Conservation (phyloP, 1,140 invertebrate genomes). For the Campoletis sonorensis region DNA sequence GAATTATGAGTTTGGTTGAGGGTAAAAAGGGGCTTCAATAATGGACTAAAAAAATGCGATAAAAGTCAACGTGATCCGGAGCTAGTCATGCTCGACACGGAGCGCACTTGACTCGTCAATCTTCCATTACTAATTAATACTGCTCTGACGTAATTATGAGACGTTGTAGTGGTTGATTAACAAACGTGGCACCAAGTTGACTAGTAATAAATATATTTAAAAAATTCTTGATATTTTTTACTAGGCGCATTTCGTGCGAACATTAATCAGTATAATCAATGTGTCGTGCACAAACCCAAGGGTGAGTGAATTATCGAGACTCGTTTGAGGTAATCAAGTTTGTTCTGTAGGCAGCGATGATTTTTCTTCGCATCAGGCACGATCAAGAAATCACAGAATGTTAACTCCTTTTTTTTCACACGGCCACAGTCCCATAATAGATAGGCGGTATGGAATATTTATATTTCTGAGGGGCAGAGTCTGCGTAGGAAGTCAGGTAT, state of each 20-base stretch:
- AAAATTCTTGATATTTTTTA: slow-evolving; percentile 4
- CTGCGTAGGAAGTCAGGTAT: slow-evolving; percentile 18
- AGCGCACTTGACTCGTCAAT: no score
- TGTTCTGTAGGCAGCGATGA: background rate
- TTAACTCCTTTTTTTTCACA: background rate
- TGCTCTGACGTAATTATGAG: no score
- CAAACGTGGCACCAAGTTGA: no score
- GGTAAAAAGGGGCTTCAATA: no score
- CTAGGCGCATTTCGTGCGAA: background rate
- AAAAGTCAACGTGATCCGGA: no score
- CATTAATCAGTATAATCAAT: background rate
- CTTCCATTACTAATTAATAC: no score
- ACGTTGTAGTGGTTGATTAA: no score
- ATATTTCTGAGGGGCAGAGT: background rate
- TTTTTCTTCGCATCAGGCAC: background rate
- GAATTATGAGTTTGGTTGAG: no score
- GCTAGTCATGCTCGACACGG: no score
- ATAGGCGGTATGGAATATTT: background rate
- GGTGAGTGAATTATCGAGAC: slow-evolving; percentile 10
- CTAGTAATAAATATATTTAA: no score
- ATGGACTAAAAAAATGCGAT: no score
- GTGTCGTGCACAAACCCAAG: background rate
- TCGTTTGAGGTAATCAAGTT: slow-evolving; percentile 9
- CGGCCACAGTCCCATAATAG: background rate
- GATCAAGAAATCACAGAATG: background rate